A percentile compares a stretch with the other conserved stretches of the same genome.
Evolutionary conservation across 2,888 invertebrate genomes (phyloP).

Genomic region (Agrotis segetum): DNA sequence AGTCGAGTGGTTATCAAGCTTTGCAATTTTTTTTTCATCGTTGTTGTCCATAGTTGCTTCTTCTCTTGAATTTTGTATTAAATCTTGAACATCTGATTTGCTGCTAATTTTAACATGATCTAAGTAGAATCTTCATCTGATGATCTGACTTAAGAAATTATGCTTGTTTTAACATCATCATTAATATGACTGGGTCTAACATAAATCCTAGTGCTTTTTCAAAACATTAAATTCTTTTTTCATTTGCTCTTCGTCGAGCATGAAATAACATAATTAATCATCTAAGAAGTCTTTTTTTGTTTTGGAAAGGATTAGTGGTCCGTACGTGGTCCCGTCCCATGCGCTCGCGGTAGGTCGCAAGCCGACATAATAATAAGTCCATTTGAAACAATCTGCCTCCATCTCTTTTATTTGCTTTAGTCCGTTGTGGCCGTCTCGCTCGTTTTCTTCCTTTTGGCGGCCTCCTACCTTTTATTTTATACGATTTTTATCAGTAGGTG

Average conservation of each 20-base stretch:
- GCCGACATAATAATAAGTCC: conserved; percentile 81
- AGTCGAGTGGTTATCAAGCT: conserved; percentile 28
- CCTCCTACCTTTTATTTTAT: conserved; percentile 70
- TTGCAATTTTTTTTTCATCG: background rate
- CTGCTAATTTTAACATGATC: background rate
- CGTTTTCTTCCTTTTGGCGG: conserved; percentile 68
- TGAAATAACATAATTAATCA: conserved; percentile 54
- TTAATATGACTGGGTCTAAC: background rate
- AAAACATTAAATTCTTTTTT: conserved; percentile 11
- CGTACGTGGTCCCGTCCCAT: conserved; percentile 52
- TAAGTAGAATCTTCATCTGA: conserved; percentile 7
- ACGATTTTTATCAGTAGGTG: conserved; percentile 66
- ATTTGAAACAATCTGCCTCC: conserved; percentile 80
- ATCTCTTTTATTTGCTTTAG: conserved; percentile 77
- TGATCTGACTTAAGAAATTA: background rate
- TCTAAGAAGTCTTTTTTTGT: conserved; percentile 35
- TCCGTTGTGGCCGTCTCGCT: conserved; percentile 71
- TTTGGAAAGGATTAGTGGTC: conserved; percentile 54
- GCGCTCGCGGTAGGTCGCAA: conserved; percentile 77
- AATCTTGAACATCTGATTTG: background rate
- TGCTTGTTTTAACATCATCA: background rate
- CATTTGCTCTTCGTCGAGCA: conserved; percentile 8
- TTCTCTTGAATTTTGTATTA: background rate
- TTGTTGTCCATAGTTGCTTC: background rate
- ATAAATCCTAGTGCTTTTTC: background rate